Evolutionary conservation across 2,888 invertebrate genomes (phyloP), one percentile per base, ranked within the genome.

Genomic region (Hyposoter didymator): DNA sequence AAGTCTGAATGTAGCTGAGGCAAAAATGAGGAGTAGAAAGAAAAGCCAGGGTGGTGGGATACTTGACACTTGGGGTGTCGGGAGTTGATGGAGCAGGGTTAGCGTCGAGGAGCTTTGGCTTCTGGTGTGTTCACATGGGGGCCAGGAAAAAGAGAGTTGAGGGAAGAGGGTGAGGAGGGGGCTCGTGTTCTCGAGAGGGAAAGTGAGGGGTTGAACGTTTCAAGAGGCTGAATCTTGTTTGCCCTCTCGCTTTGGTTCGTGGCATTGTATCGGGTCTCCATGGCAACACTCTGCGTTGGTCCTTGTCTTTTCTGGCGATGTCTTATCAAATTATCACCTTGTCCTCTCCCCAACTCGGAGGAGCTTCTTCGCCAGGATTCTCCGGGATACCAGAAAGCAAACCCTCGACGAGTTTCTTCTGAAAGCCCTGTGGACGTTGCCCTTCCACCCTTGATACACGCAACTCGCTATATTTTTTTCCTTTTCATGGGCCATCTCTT

Each of bases 291-390:
- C 82, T 69, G n/a, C n/a, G 69, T 67, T 14, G 49, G 45, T 22
- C 72, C 90, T 93, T 79, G 82, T 69, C 78, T 67, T 7, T 72
- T 79, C 78, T 78, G 17, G 91, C 91, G 88, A 93, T 92, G 93
- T 93, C 94, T 94, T 94, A 94, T 94, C 94, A 94, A 94, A 94
- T 94, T 94, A 94, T 94, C 94, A 93, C 94, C 94, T 94, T 91
- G 91, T 92, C 92, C 91, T 88, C 89, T 83, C 88, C 87, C 75
- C 89, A 87, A 85, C 14, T 49, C 59, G 28, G n/a, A 72, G 52
- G 62, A 52, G 69, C 67, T 66, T 10, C 81, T 66, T 82, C 55
- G 75, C 75, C 69, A 70, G 75, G 84, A 78, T 82, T 78, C 82
- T 75, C 85, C 39, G 35, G 67, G 78, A 72, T 83, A 73, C 49